A percentile compares a stretch with the other conserved stretches of the same genome.
Conservation (phyloP, 2,113 vertebrate species). For the Elephas maximus region DNA sequence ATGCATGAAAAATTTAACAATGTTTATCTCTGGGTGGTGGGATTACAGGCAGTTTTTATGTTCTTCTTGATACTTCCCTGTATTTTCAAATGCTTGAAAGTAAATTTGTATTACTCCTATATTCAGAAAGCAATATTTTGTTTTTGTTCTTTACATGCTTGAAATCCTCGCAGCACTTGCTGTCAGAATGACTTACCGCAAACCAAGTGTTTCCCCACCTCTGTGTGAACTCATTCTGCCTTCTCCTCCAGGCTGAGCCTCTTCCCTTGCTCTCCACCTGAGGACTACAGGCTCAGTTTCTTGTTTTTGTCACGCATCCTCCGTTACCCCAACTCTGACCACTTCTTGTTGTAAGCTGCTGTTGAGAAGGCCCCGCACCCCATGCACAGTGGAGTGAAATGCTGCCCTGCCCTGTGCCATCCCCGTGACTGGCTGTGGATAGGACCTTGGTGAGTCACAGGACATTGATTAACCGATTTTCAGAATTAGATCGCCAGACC, state of each 20-base stretch:
- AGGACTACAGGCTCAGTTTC: not conserved
- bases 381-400: no score
- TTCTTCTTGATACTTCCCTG: constrained; percentile 61
- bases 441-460: not conserved
- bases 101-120: constrained; percentile 27
- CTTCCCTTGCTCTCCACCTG: not conserved
- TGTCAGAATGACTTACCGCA: constrained; percentile 30
- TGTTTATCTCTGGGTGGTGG: constrained; percentile 58
- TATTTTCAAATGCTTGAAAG: constrained; percentile 32
- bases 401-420: no score
- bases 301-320: not conserved
- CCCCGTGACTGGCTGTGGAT: not conserved
- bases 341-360: not conserved
- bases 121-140: not conserved
- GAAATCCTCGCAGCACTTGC: not conserved
- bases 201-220: not conserved
- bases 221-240: not conserved
- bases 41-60: constrained; percentile 62
- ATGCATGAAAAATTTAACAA: constrained; percentile 73
- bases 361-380: no score
- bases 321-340: not conserved
- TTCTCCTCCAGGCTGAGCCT: not conserved
- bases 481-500: not conserved
- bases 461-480: not conserved
- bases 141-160: not conserved